These are phyloP conservation scores for Channa maculata DNA, from an alignment of 2,113 vertebrate species.

Conservation along the genomic window DNA sequence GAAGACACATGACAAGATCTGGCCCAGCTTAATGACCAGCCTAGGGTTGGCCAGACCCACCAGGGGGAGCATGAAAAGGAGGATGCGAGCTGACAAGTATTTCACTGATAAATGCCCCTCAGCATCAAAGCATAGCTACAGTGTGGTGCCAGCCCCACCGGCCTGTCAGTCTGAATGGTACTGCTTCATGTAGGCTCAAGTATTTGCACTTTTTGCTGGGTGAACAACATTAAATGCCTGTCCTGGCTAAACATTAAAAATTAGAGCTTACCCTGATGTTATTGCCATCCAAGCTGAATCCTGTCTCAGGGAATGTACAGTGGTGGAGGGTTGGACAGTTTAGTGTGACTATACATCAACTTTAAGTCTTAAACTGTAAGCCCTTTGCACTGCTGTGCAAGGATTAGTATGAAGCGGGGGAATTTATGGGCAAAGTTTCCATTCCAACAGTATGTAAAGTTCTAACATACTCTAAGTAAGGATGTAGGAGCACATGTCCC, in stretches of 20 bases:
- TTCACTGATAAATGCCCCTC: constrained; percentile 53
- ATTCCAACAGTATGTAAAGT: neutral
- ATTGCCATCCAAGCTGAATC: neutral
- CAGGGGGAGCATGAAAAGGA: constrained; percentile 27
- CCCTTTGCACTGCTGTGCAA: constrained; percentile 21
- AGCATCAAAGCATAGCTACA: constrained; percentile 44
- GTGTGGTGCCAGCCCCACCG: constrained; percentile 40
- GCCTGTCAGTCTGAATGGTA: constrained; percentile 23
- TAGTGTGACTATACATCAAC: constrained; percentile 17
- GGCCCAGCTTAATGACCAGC: too few relatives aligned
- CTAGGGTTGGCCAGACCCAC: constrained; percentile 31
- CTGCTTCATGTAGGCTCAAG: neutral
- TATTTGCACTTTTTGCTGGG: neutral
- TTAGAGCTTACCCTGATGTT: neutral
- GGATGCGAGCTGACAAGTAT: constrained; percentile 60
- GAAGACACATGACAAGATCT: too few relatives aligned
- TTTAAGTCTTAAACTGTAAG: constrained; percentile 42
- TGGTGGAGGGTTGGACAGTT: neutral
- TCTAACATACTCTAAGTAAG: neutral
- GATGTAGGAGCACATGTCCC: too few relatives aligned
- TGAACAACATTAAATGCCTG: neutral
- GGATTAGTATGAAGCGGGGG: neutral
- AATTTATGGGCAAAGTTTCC: constrained; percentile 8
- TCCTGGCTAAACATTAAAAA: constrained; percentile 9
- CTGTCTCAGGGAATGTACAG: neutral